Evolutionary conservation across 2,797 vertebrate genomes (phyloP).

Genomic region (Lagocephalus sceleratus): DNA sequence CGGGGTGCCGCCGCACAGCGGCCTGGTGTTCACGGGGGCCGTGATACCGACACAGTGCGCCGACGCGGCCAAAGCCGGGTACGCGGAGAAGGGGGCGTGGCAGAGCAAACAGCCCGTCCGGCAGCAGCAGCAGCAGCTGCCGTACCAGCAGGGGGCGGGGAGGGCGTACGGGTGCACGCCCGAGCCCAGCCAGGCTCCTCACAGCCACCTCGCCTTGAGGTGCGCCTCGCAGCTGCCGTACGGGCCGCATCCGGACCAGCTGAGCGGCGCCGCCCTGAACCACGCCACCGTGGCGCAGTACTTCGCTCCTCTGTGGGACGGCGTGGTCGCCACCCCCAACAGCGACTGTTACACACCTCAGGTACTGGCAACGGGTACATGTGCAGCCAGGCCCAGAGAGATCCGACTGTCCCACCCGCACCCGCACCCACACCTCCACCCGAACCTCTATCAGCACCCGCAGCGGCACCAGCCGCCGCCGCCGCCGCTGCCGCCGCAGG

Average conservation of each 20-base stretch:
- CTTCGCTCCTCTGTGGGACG: constrained; percentile 88
- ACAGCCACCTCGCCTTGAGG: constrained; percentile 69
- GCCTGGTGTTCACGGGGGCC: constrained; percentile 71
- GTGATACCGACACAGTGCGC: constrained; percentile 83
- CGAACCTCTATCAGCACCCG: constrained; percentile 28
- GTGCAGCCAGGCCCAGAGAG: constrained; percentile 72
- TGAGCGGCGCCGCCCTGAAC: constrained; percentile 77
- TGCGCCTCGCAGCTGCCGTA: constrained; percentile 66
- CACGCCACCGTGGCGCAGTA: constrained; percentile 80
- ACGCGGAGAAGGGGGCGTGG: constrained; percentile 83
- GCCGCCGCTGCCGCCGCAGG: constrained; percentile 33
- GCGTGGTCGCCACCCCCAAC: constrained; percentile 83
- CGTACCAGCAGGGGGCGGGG: constrained; percentile 81
- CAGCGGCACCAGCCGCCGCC: constrained; percentile 53
- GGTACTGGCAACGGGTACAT: constrained; percentile 76
- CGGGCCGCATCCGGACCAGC: constrained; percentile 74
- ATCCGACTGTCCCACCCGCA: constrained; percentile 67
- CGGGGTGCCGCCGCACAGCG: constrained; percentile 65
- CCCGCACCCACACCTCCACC: constrained; percentile 54
- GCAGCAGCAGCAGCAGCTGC: constrained; percentile 57
- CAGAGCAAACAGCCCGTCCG: constrained; percentile 83
- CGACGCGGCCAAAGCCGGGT: constrained; percentile 82
- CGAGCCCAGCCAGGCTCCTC: constrained; percentile 77
- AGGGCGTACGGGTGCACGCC: constrained; percentile 82
- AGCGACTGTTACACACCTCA: constrained; percentile 89